These are phyloP conservation scores for Brachystomella parvula DNA, from an alignment of 1,140 invertebrate genomes.

Conservation along the genomic window DNA sequence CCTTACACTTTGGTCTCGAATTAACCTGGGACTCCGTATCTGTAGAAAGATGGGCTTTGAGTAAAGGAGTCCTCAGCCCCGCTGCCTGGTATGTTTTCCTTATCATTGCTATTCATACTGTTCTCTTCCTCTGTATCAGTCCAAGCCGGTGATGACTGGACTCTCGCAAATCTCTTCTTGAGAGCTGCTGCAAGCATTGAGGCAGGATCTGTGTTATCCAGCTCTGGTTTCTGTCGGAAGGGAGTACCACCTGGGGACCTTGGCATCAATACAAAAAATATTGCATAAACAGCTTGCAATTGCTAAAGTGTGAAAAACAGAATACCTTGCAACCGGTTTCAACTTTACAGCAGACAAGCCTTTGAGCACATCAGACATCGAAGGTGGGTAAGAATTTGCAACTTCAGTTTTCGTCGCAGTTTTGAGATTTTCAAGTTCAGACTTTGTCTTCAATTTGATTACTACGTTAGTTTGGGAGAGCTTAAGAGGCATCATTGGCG, in stretches of 20 bases:
- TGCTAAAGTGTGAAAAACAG: too few relatives aligned
- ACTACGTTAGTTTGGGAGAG: neutral
- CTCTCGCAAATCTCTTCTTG: neutral
- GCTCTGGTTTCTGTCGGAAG: neutral
- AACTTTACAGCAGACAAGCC: neutral
- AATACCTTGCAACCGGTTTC: neutral
- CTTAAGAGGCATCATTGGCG: neutral
- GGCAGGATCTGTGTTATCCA: neutral
- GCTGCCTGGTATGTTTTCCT: neutral
- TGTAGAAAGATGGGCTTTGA: constrained; percentile 5
- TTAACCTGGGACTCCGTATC: neutral
- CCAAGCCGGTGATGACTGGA: neutral
- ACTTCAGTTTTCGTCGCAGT: neutral
- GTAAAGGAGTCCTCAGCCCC: neutral
- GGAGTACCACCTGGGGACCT: constrained; percentile 1
- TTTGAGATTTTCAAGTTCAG: neutral
- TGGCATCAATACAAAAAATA: neutral
- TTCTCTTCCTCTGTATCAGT: neutral
- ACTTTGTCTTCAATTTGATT: neutral
- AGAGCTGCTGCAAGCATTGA: neutral
- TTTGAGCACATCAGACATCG: neutral
- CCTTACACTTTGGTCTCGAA: too few relatives aligned
- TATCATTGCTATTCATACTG: neutral
- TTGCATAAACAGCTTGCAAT: neutral
- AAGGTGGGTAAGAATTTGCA: neutral